These are phyloP conservation scores for Cyphomyrus discorhynchus DNA, from an alignment of 2,113 vertebrate genomes.

Conservation along the genomic window DNA sequence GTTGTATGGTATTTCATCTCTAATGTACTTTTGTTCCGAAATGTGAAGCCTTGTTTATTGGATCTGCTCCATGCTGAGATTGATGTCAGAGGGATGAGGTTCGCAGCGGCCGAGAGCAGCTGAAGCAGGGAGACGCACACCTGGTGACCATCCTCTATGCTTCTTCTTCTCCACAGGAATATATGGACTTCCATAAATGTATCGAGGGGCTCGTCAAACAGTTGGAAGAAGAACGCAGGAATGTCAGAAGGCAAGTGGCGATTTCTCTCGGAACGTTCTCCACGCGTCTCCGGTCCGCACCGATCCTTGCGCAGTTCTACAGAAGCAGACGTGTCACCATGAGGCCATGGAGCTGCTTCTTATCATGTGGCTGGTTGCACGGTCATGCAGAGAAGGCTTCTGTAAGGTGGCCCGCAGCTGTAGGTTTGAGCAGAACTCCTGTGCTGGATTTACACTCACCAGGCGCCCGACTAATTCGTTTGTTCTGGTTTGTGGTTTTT, in stretches of 20 bases:
- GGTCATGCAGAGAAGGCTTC: neutral
- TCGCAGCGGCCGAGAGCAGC: neutral
- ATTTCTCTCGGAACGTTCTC: neutral
- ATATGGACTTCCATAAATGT: conserved; percentile 81
- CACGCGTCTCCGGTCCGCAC: neutral
- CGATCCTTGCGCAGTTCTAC: neutral
- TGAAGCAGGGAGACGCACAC: neutral
- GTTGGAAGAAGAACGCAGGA: conserved; percentile 75
- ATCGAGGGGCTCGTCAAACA: conserved; percentile 76
- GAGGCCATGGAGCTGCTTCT: neutral
- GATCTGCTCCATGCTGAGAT: neutral
- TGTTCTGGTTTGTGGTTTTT: neutral
- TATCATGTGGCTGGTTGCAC: neutral
- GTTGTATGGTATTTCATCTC: neutral
- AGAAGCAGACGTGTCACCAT: neutral
- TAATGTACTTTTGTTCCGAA: neutral
- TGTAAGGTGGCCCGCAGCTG: neutral
- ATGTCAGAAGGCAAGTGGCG: conserved; percentile 70
- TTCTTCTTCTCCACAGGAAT: conserved; percentile 61
- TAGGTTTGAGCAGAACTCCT: neutral
- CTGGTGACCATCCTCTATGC: neutral
- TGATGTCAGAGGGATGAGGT: neutral
- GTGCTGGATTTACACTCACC: neutral
- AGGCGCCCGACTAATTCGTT: neutral
- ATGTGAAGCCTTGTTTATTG: neutral